A percentile compares a stretch with the other conserved stretches of the same genome.
Evolutionary conservation across 2,888 invertebrate genomes (phyloP).

Genomic region (Biston betularia): DNA sequence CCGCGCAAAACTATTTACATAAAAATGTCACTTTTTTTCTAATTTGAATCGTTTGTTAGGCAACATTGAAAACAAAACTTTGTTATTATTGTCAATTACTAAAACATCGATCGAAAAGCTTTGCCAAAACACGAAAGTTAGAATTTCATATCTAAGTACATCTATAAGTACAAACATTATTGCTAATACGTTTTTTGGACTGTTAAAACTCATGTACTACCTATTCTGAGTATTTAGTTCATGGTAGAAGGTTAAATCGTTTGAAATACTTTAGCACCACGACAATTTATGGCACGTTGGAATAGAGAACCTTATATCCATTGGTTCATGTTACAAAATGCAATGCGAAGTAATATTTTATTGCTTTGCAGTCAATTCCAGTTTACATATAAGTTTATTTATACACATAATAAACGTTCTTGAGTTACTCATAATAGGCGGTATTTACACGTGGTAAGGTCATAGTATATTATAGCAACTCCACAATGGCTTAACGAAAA

Average conservation of each 20-base stretch:
- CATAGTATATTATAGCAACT: not conserved
- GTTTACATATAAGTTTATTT: slow-evolving; percentile 48
- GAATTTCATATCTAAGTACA: slow-evolving; percentile 58
- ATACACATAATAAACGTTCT: slow-evolving; percentile 28
- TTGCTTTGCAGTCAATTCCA: slow-evolving; percentile 71
- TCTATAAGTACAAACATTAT: slow-evolving; percentile 67
- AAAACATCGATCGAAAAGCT: slow-evolving; percentile 28
- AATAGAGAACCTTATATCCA: slow-evolving; percentile 56
- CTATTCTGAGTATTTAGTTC: slow-evolving; percentile 39
- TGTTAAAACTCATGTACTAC: slow-evolving; percentile 40
- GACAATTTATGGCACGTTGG: slow-evolving; percentile 70
- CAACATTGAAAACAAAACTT: slow-evolving; percentile 31
- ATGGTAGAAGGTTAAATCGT: slow-evolving; percentile 41
- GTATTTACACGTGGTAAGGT: slow-evolving; percentile 19
- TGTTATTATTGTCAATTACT: slow-evolving; percentile 38
- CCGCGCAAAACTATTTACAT: slow-evolving; percentile 56
- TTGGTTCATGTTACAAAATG: slow-evolving; percentile 55
- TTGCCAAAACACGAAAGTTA: slow-evolving; percentile 19
- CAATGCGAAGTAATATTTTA: slow-evolving; percentile 58
- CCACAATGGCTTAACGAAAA: not conserved
- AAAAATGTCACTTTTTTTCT: not conserved
- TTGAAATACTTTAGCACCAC: slow-evolving; percentile 62
- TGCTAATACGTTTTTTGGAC: slow-evolving; percentile 57
- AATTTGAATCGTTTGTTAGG: slow-evolving; percentile 24
- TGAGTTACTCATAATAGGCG: slow-evolving; percentile 27